Base-by-base conservation (phyloP, 2,797 vertebrate species). In the Nannoperca australis region DNA sequence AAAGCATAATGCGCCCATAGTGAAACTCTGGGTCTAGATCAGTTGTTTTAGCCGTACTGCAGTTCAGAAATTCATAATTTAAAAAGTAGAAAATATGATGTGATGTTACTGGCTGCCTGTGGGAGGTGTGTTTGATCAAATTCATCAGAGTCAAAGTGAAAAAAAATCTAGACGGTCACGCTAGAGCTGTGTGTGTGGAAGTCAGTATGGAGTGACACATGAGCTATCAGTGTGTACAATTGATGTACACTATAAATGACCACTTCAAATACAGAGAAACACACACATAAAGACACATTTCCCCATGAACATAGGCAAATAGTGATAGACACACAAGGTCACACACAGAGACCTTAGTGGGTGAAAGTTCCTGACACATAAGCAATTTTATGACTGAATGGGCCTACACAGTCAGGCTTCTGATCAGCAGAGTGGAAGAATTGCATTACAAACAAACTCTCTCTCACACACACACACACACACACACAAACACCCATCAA, bases 401-500 rank as follows among this genome's bases (percentile, higher is more conserved):
- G 77, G 83, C 53, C 53, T 17, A 78, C 79, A 62, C 62, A 78
- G 69, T 49, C 73, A 80, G 56, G 79, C 81, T 14, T 83, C 73
- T 88, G 89, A 85, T 91, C 86, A 88, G 62, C 81, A 83, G 81
- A 80, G 85, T 75, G 82, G 79, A 91, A 89, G 47, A 84, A 85
- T 80, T 58, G 49, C 61, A 71, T 73, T 83, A 82, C 55, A 79
- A 75, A 87, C 78, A 85, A 79, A 79, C 63, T 78, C 51, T 47
- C 59, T 61, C 17, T 73, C 68, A 83, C 45, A 64, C 60, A 76
- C 27, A 27, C 18, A 27, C 58, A 36, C 38, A 49, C 34, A 62
- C 24, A 17, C 58, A 73, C 6, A 3, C 60, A 78, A 34, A 34
- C 30, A 76, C 27, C 40, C 18, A 27, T 27, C 22, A 22, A 7